Conservation (phyloP, 2,797 vertebrate species). For the Phaenicophaeus curvirostris region DNA sequence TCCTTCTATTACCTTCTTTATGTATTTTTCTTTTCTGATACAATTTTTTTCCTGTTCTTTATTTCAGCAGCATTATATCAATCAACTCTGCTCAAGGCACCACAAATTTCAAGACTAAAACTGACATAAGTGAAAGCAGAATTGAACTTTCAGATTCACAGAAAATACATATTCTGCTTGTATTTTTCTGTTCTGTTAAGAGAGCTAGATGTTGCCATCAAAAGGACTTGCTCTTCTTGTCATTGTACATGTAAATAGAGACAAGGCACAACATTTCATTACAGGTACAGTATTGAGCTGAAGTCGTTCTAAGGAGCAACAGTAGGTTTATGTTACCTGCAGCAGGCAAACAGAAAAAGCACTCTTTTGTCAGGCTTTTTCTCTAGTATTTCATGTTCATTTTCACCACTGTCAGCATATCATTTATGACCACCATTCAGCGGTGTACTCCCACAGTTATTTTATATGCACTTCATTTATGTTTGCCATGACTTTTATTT, state of each 20-base stretch:
- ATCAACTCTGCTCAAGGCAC: background rate
- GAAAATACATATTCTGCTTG: background rate
- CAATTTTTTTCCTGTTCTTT: background rate
- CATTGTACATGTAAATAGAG: background rate
- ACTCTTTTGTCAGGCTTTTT: background rate
- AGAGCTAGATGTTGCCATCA: background rate
- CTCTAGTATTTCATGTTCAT: background rate
- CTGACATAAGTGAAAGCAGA: background rate
- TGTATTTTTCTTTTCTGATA: background rate
- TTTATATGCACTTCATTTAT: conserved; percentile 49
- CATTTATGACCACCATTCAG: background rate
- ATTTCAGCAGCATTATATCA: background rate
- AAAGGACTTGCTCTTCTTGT: background rate
- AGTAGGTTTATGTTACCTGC: background rate
- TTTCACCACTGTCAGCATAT: background rate
- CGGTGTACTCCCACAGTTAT: conserved; percentile 11
- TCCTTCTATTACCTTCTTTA: background rate
- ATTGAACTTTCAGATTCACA: background rate
- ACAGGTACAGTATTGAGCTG: background rate
- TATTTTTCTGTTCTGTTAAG: background rate
- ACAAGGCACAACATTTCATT: background rate
- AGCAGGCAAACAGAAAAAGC: background rate
- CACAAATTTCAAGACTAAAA: background rate
- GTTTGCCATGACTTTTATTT: conserved; percentile 60
- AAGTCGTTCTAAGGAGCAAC: background rate